Conservation (phyloP, 2,888 invertebrate genomes). For the Halocaridina rubra region DNA sequence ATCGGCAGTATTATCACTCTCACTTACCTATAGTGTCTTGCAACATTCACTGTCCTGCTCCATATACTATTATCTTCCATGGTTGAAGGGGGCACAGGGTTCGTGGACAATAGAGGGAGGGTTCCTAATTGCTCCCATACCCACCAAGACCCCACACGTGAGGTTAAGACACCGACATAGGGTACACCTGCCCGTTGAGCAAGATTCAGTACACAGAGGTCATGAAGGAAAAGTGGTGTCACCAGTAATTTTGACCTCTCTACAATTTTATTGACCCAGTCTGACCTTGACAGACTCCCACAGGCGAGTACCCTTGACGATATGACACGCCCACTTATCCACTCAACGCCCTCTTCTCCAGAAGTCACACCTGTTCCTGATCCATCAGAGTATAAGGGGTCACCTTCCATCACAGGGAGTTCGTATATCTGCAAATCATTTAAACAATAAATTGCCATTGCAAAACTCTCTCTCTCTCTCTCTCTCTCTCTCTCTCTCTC, state of each 20-base stretch:
- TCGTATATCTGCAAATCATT: slow-evolving; percentile 15
- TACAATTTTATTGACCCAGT: neutral
- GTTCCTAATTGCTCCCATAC: slow-evolving; percentile 43
- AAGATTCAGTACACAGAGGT: slow-evolving; percentile 35
- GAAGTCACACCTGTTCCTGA: slow-evolving; percentile 2
- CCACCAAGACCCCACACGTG: slow-evolving; percentile 55
- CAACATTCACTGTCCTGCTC: slow-evolving; percentile 28
- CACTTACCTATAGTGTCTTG: slow-evolving; percentile 25
- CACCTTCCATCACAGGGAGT: neutral
- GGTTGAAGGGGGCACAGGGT: slow-evolving; percentile 25
- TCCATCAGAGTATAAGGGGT: slow-evolving; percentile 29
- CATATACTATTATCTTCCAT: slow-evolving; percentile 26
- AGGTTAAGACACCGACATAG: slow-evolving; percentile 47
- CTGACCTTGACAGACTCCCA: neutral
- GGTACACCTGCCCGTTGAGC: slow-evolving; percentile 13
- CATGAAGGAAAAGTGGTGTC: slow-evolving; percentile 44
- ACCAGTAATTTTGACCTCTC: neutral
- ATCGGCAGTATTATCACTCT: too few relatives aligned
- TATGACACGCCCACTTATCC: slow-evolving; percentile 28
- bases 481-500: neutral
- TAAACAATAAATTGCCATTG: too few relatives aligned
- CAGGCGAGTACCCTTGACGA: slow-evolving; percentile 27
- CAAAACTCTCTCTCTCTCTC: neutral
- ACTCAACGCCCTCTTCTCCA: slow-evolving; percentile 32
- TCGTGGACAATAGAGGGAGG: slow-evolving; percentile 27